These are phyloP conservation scores for Notechis scutatus DNA, from an alignment of 2,113 vertebrate species.

Conservation along the genomic window DNA sequence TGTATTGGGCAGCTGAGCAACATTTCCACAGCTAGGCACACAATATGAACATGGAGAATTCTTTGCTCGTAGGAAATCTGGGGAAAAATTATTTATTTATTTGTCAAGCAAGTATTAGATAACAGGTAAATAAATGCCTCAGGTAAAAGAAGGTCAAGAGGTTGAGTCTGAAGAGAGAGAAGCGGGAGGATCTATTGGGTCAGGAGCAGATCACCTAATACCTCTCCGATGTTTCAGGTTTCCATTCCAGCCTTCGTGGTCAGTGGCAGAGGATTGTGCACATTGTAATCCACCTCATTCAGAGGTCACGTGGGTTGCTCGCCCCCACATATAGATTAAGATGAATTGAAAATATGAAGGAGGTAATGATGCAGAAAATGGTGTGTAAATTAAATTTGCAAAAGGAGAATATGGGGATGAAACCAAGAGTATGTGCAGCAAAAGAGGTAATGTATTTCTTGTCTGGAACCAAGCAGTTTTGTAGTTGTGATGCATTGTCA, in stretches of 20 bases:
- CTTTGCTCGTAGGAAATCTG: not conserved
- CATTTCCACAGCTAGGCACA: not conserved
- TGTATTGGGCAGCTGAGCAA: not conserved
- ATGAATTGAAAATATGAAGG: not conserved
- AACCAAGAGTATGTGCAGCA: not conserved
- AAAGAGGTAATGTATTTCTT: not conserved
- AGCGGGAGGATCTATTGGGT: not conserved
- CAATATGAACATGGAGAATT: not conserved
- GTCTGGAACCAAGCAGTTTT: not conserved
- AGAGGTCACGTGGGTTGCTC: not conserved
- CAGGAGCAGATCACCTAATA: not conserved
- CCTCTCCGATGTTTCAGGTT: not conserved
- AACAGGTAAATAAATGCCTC: too few species aligned
- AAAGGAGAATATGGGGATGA: not conserved
- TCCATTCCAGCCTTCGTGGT: not conserved
- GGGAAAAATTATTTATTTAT: not conserved
- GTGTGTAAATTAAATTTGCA: not conserved
- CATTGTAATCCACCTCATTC: not conserved
- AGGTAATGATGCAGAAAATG: not conserved
- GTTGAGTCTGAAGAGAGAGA: not conserved
- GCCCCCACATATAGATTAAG: not conserved
- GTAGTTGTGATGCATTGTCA: not conserved
- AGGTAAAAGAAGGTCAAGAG: not conserved
- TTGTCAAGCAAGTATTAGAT: too few species aligned
- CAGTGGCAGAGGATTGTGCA: not conserved